These are phyloP conservation scores for Pseudoatta argentina DNA, from an alignment of 1,140 invertebrate genomes.

Conservation along the genomic window DNA sequence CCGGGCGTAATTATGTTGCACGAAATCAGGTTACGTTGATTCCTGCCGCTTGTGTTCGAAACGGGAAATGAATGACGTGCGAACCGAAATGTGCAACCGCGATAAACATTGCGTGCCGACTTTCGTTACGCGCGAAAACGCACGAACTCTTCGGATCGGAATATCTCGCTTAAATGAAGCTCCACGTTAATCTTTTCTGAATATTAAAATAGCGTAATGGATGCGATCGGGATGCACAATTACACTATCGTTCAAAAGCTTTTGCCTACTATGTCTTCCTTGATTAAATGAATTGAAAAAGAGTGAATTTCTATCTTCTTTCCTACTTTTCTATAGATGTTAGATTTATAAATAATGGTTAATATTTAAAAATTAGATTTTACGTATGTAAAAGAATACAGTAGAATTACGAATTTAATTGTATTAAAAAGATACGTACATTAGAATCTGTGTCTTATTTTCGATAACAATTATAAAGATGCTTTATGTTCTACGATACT, in stretches of 20 bases:
- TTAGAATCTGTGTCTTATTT: too few species aligned
- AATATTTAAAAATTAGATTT: too few species aligned
- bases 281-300: too few species aligned
- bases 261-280: too few species aligned
- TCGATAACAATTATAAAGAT: neutral
- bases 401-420: too few species aligned
- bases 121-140: slow-evolving; percentile 38
- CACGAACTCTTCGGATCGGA: neutral
- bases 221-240: neutral
- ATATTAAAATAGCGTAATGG: neutral
- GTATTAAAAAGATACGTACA: too few species aligned
- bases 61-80: slow-evolving; percentile 49
- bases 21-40: slow-evolving; percentile 53
- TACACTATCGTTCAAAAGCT: neutral
- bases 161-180: neutral
- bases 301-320: too few species aligned
- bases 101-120: slow-evolving; percentile 45
- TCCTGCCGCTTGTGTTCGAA: slow-evolving; percentile 34
- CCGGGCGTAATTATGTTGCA: slow-evolving; percentile 38
- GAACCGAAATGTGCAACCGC: slow-evolving; percentile 50
- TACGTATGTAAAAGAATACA: too few species aligned
- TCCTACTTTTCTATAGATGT: too few species aligned
- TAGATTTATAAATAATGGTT: too few species aligned
- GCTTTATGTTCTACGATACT: too few species aligned
- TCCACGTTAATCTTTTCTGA: neutral